Evolutionary conservation across 2,113 vertebrate genomes (phyloP).

Genomic region (Phycodurus eques): DNA sequence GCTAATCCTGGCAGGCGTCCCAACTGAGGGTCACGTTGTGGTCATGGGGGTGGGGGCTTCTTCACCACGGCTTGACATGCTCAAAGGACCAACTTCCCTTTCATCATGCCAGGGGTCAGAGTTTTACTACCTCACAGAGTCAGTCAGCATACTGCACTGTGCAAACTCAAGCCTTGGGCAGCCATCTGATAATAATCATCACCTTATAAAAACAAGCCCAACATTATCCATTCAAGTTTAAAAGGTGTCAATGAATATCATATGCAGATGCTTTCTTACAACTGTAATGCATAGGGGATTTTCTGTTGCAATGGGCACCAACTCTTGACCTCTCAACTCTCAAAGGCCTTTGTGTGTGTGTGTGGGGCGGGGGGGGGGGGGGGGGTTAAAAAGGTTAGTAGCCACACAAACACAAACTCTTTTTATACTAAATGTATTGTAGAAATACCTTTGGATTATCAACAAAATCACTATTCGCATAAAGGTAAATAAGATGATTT

Average conservation of each 20-base stretch:
- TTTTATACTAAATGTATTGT: not conserved
- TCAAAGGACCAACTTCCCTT: conserved; percentile 73
- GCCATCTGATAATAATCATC: conserved; percentile 60
- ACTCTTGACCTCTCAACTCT: not conserved
- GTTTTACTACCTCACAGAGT: conserved; percentile 64
- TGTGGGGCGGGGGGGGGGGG: not conserved
- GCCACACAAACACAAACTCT: not conserved
- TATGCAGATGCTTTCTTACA: not conserved
- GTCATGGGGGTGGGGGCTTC: conserved; percentile 51
- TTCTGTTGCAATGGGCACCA: not conserved
- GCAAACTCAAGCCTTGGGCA: conserved; percentile 36
- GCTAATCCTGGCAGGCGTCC: conserved; percentile 35
- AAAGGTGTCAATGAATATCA: not conserved
- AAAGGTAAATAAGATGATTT: not conserved
- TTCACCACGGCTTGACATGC: conserved; percentile 60
- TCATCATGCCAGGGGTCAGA: conserved; percentile 70
- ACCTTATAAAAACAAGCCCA: conserved; percentile 18
- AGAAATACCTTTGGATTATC: not conserved
- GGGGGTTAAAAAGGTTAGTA: not conserved
- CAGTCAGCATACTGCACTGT: conserved; percentile 32
- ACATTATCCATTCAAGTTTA: not conserved
- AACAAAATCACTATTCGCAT: not conserved
- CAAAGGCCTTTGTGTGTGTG: not conserved
- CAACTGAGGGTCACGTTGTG: conserved; percentile 61
- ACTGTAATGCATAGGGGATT: not conserved